Conservation (phyloP, 2,888 invertebrate genomes). For the Polyploca ridens region DNA sequence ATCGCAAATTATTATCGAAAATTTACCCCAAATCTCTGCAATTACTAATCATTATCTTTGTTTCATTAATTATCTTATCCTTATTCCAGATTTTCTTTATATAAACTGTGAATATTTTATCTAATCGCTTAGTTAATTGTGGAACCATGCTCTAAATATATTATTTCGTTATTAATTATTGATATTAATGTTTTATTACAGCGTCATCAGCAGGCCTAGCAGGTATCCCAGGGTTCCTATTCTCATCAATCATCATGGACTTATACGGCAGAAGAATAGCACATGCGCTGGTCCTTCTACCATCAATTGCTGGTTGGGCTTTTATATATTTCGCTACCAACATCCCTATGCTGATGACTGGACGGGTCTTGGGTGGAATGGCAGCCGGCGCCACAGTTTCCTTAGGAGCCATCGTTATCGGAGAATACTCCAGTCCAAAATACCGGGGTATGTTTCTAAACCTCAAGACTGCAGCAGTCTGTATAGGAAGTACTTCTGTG, state of each 20-base stretch:
- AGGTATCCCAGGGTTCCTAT: slow-evolving; percentile 47
- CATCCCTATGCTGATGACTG: slow-evolving; percentile 46
- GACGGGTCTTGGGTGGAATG: slow-evolving; percentile 51
- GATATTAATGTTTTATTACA: slow-evolving; percentile 29
- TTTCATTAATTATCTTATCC: too few species aligned
- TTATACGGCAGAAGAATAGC: slow-evolving; percentile 49
- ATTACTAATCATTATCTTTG: too few species aligned
- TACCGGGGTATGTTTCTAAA: slow-evolving; percentile 63
- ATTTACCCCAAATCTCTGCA: background rate
- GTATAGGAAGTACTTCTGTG: slow-evolving; percentile 50
- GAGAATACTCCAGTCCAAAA: slow-evolving; percentile 62
- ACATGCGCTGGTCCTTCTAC: slow-evolving; percentile 47
- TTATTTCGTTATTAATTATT: too few species aligned
- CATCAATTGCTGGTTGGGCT: slow-evolving; percentile 55
- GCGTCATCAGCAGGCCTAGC: slow-evolving; percentile 52
- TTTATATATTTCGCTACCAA: slow-evolving; percentile 47
- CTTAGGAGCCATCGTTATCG: slow-evolving; percentile 59
- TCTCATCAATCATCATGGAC: slow-evolving; percentile 56
- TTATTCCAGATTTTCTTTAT: too few species aligned
- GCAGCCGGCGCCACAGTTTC: slow-evolving; percentile 47
- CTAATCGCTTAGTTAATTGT: background rate
- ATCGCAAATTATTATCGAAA: too few species aligned
- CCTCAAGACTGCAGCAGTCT: slow-evolving; percentile 56
- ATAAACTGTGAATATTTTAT: too few species aligned
- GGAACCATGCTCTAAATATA: too few species aligned